Evolutionary conservation across 2,113 vertebrate genomes (phyloP), one percentile per base, ranked within the genome.

Genomic region (Morone saxatilis): DNA sequence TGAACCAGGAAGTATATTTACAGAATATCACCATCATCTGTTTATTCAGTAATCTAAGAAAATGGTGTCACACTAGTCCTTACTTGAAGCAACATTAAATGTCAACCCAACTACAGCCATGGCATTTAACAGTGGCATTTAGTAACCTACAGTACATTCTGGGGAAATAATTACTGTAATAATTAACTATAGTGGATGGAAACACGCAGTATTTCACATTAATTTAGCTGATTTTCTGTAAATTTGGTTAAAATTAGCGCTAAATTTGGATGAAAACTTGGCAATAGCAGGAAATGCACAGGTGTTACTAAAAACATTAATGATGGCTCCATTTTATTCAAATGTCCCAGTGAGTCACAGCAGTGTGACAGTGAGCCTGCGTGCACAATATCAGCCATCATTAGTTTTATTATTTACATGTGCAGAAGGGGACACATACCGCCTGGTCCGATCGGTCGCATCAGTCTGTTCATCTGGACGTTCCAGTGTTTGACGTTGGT

Each of bases 401-500:
- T 38, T 14, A 5, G 14, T 53, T 6, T 51, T 48, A 7, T 63
- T 11, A 7, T 17, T 62, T n/a, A 50, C 16, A 61, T 0, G 6
- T n/a, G 40, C 17, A 66, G 31, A 38, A 4, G 31, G 14, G 22
- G 50, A 75, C 25, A 83, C 91, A 8, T 91, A 99, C 98, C 98
- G 94, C 97, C 98, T 0, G 97, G 98, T 85, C 94, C 94, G 6
- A 99, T 99, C 0, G 98, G 98, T 84, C 98, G 97, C 98, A 99
- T 98, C 91, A 99, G 94, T 12, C 98, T 89, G 93, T 97, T 99
- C 98, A 99, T 98, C 94, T 99, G 97, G 68, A 99, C 96, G 0
- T 99, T 99, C 98, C 98, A 99, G 94, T 99, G 97, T 92, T 97
- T 98, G 88, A 99, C 98, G 0, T 99, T 98, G 84, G 97, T 98